Conservation (phyloP, 1,140 invertebrate species). For the Arion vulgaris region DNA sequence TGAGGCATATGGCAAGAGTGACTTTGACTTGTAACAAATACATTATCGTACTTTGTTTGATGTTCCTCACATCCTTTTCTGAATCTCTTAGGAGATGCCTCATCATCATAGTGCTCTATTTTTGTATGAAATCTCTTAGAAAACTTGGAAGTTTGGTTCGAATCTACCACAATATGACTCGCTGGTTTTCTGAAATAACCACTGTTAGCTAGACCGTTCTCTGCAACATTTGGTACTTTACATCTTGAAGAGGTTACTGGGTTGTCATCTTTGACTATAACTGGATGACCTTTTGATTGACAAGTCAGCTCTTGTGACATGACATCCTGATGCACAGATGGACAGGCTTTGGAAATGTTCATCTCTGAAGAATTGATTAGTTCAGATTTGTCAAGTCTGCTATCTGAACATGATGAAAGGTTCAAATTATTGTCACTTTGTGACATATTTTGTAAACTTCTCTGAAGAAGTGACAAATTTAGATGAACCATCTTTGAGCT, state of each 20-base stretch:
- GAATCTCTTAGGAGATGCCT: background rate
- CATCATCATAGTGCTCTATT: background rate
- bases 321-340: background rate
- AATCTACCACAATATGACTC: background rate
- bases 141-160: background rate
- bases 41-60: background rate
- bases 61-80: background rate
- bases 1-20: background rate
- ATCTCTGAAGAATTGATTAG: background rate
- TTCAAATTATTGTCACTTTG: background rate
- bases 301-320: background rate
- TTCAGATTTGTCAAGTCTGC: background rate
- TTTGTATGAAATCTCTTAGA: background rate
- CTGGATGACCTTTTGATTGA: background rate
- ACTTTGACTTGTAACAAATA: background rate
- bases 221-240: background rate
- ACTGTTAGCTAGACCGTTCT: too few species aligned
- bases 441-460: background rate
- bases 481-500: background rate
- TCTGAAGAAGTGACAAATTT: conserved; percentile 8
- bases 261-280: background rate
- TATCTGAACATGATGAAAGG: background rate
- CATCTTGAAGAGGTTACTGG: background rate
- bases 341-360: background rate
- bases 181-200: background rate